Evolutionary conservation across 2,797 vertebrate species (phyloP), one percentile per base, ranked within the genome.

Genomic region (Corythornis leucogaster): DNA sequence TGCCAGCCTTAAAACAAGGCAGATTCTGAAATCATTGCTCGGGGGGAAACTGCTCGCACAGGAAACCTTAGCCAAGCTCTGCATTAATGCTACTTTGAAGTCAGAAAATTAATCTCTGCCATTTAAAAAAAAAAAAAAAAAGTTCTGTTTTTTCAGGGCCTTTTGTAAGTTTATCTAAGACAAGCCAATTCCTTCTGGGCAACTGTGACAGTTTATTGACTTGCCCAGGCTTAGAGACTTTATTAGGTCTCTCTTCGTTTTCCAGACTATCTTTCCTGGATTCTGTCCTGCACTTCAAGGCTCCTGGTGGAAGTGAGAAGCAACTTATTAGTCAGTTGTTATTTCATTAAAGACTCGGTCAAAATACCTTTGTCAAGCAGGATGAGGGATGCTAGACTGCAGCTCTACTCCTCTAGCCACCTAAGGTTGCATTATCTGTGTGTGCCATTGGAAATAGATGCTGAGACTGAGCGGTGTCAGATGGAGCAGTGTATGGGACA

Each of bases 71-170:
- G 95, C 96, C 97, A 96, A 95, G 96, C 97, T 97, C 96, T 98
- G 98, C 97, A 97, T 98, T 98, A 98, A 98, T 97, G 97, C 90
- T 90, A 96, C 98, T 98, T 98, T 98, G 98, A 98, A 98, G 98
- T 98, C 83, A 92, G 96, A 96, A 96, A 97, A 97, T 93, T 95
- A 97, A 97, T 96, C 95, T 93, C 89, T 97, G 95, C 93, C 88
- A 83, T 97, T 97, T 93, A 86, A 94, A 96, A 40, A 40, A 40
- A 40, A 33, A 33, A 33, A 38, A 40, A 40, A 15, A 95, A 96
- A 95, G 93, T 95, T 85, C 82, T 96, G 92, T 93, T 97, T 97
- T 96, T 94, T 95, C 94, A 96, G 84, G 90, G 80, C 73, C 86
- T 96, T 94, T 95, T 96, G 93, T 90, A 93, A 96, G 95, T 97